Base-by-base conservation (phyloP, 1,140 invertebrate species). In the Ips nitidus region DNA sequence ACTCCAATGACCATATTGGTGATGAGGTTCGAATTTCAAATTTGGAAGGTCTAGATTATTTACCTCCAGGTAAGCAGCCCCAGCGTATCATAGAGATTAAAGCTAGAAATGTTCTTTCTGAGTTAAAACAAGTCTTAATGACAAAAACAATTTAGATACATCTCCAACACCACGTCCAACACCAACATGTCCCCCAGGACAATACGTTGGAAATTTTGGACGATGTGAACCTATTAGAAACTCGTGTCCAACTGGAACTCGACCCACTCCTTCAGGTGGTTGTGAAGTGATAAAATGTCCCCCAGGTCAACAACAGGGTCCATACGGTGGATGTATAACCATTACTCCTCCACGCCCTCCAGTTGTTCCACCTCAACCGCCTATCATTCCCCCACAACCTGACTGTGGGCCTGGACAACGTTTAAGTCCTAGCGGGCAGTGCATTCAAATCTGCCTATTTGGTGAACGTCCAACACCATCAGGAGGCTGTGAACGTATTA, bases 1-100 rank as follows among this genome's bases (percentile, higher is more conserved):
- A 80, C 55, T 79, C 76, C 45, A 70, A 79, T 62, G 71, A 72
- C 5, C 62, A 76, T 39, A 75, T 80, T 56, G 75, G 65, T 2
- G 69, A 71, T 38, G 74, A 79, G 52, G 76, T 78, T 2, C 68
- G 78, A 43, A 76, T 76, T 55, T 79, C 78, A 1, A 74, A 75
- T 4, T 69, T 80, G 22, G 65, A 77, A 38, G 79, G 76, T 39
- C 76, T 74, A 6, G 77, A 74, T 40, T 80, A 80, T 71, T 65
- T 80, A 1, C 79, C 79, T 36, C 79, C 79, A 22, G 45, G 45
- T 50, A 3, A 50, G 45, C 22, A 3, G 45, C 22, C 22, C 22
- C 22, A 22, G 0, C 22, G 22, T 22, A 22, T 22, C 22, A 22
- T 22, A 22, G 22, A 22, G 22, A 22, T 22, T 22, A 22, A 22